Percentiles rank a stretch among this genome's conserved stretches.
Conservation (phyloP, 1,140 invertebrate species). For the Proctacanthus coquilletti region DNA sequence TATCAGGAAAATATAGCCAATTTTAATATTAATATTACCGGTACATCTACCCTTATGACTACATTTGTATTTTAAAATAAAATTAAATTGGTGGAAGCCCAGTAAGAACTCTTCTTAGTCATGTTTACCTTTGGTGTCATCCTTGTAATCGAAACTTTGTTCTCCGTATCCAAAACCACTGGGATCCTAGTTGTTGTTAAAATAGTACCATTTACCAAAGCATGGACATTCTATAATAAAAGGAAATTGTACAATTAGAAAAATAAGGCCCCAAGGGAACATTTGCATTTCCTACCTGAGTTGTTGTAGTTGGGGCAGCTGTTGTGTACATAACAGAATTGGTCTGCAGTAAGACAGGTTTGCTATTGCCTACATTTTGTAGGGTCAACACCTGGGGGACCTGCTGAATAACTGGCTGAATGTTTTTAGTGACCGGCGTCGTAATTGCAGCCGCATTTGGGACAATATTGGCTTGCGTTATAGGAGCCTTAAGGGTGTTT, state of each 20-base stretch:
- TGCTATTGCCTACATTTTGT: conserved; percentile 10
- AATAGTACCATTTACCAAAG: conserved; percentile 28
- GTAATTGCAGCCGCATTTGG: not conserved
- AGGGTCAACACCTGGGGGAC: conserved; percentile 8
- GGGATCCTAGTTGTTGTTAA: conserved; percentile 51
- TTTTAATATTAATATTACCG: too few species aligned
- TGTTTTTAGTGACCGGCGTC: not conserved
- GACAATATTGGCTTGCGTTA: not conserved
- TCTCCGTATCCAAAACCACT: conserved; percentile 48
- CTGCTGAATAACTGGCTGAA: conserved; percentile 4
- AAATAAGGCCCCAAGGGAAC: not conserved
- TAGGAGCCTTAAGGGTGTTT: too few species aligned
- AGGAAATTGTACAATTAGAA: not conserved
- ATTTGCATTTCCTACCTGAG: conserved; percentile 9
- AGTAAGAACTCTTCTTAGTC: not conserved
- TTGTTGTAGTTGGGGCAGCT: conserved; percentile 17
- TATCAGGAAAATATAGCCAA: too few species aligned
- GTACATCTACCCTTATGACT: too few species aligned
- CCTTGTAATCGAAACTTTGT: conserved; percentile 40
- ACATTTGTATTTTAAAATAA: not conserved
- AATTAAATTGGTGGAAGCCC: not conserved
- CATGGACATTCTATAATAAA: conserved; percentile 1
- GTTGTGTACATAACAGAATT: conserved; percentile 41
- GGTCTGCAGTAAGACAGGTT: conserved; percentile 13
- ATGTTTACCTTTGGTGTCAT: conserved; percentile 22